A percentile compares a stretch with the other conserved stretches of the same genome.
These are phyloP conservation scores for Euspilapteryx auroguttella DNA, from an alignment of 2,888 invertebrate species.

Conservation along the genomic window DNA sequence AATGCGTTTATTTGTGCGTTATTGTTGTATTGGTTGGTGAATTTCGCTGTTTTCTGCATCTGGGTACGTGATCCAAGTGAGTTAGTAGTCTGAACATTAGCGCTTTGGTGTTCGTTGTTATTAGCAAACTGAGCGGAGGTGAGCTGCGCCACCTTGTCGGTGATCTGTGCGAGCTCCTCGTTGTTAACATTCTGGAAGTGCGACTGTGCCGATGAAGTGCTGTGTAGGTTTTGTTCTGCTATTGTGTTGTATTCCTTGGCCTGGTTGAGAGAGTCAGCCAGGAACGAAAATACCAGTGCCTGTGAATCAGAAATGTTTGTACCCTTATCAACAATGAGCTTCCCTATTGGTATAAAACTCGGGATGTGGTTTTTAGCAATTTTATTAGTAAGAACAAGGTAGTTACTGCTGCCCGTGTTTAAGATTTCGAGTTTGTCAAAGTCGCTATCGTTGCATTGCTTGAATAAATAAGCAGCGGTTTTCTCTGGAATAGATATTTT, in stretches of 20 bases:
- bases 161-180: slow-evolving; percentile 27
- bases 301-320: slow-evolving; percentile 48
- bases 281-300: slow-evolving; percentile 44
- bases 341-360: slow-evolving; percentile 36
- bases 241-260: slow-evolving; percentile 41
- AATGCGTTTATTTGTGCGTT: slow-evolving; percentile 15
- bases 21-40: slow-evolving; percentile 12
- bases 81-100: slow-evolving; percentile 12
- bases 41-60: slow-evolving; percentile 11
- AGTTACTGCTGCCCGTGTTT: slow-evolving; percentile 46
- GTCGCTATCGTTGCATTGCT: slow-evolving; percentile 23
- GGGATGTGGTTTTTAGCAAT: slow-evolving; percentile 14
- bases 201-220: slow-evolving; percentile 16
- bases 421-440: slow-evolving; percentile 40
- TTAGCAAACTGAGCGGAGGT: slow-evolving; percentile 34
- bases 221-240: slow-evolving; percentile 24
- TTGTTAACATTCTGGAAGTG: slow-evolving; percentile 25
- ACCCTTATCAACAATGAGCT: slow-evolving; percentile 29
- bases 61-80: slow-evolving; percentile 12
- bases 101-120: slow-evolving; percentile 12
- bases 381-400: slow-evolving; percentile 37
- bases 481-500: slow-evolving; percentile 50
- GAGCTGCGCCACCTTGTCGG: slow-evolving; percentile 32
- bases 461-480: slow-evolving; percentile 38
- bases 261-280: slow-evolving; percentile 44